A percentile compares a stretch with the other conserved stretches of the same genome.
Conservation (phyloP, 92 coral and sea anemone species). For the Metridium senile region DNA sequence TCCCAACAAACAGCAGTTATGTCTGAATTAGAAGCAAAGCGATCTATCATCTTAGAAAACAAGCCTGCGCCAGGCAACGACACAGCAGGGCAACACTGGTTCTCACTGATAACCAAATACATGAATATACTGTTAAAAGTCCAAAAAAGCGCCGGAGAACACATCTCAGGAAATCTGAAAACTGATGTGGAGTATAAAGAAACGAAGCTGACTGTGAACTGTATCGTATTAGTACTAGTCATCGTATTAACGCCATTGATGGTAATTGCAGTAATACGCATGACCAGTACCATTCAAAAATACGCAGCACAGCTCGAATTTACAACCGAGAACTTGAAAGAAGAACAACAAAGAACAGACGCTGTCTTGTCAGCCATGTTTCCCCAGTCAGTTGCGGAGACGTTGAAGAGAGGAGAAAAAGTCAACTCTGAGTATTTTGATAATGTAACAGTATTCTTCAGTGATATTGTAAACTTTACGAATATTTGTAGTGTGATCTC, state of each 20-base stretch:
- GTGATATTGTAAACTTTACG: conserved; percentile 74
- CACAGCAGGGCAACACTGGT: conserved; percentile 50
- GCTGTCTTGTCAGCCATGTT: conserved; percentile 66
- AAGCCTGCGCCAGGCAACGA: conserved; percentile 19
- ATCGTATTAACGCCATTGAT: conserved; percentile 47
- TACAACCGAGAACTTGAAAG: conserved; percentile 48
- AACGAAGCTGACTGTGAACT: conserved; percentile 13
- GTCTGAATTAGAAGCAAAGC: conserved; percentile 2
- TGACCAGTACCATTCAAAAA: conserved; percentile 61
- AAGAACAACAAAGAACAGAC: conserved; percentile 72
- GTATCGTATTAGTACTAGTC: conserved; percentile 36
- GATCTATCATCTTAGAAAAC: conserved; percentile 48
- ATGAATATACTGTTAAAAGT: conserved; percentile 47
- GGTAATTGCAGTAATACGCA: conserved; percentile 45
- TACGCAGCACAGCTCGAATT: conserved; percentile 55
- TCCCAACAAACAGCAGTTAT: neutral
- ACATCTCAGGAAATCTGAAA: conserved; percentile 13
- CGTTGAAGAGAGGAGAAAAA: conserved; percentile 53
- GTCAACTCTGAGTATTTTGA: conserved; percentile 61
- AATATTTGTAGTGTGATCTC: conserved; percentile 59
- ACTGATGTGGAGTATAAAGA: conserved; percentile 20
- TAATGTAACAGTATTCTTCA: conserved; percentile 71
- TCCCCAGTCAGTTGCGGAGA: conserved; percentile 71
- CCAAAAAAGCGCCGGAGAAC: conserved; percentile 39
- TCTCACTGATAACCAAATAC: conserved; percentile 56